Base-by-base conservation (phyloP, 2,113 vertebrate species). In the Hiodon alosoides region DNA sequence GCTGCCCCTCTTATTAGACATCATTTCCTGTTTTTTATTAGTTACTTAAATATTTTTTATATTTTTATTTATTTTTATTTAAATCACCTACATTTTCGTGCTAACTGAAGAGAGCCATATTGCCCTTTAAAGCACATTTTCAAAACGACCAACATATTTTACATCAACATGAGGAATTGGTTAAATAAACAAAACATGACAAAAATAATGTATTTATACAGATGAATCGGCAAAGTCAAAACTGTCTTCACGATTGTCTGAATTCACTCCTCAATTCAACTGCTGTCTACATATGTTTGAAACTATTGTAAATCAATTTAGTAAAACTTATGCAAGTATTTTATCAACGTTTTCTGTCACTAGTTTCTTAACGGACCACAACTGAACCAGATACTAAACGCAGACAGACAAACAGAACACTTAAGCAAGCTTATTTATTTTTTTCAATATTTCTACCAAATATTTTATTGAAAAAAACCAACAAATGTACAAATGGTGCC, bases 401-500 rank as follows among this genome's bases (percentile, higher is more conserved):
- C 0, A 55, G 55, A 69, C 16, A 11, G 68, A 55, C 16, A 7
- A 7, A 52, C 68, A 69, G n/a, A 69, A 52, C 16, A 54, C 55
- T 69, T 69, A 69, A 69, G 68, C 68, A 69, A 69, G 68, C 8
- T 72, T 87, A 88, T 80, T 67, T 83, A 82, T 62, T 83, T 73
- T 31, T 31, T 31, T 31, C 31, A 85, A 84, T 80, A 81, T 82
- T 82, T 78, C 65, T 80, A 81, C 71, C 76, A 69, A 69, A 54
- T 77, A 74, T 79, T 77, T 73, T 78, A 31, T 66, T 81, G 82
- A 84, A 86, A 87, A 87, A 86, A 83, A 83, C 85, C 80, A 85
- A 77, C 78, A 81, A 57, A 54, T 64, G 85, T 52, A 76, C 48
- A 84, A 80, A 87, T 83, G 84, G 84, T 89, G 89, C 86, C 83